Evolutionary conservation across 35 echinoderm and acorn worm genomes (phyloP).

Genomic region (Eucidaris tribuloides): DNA sequence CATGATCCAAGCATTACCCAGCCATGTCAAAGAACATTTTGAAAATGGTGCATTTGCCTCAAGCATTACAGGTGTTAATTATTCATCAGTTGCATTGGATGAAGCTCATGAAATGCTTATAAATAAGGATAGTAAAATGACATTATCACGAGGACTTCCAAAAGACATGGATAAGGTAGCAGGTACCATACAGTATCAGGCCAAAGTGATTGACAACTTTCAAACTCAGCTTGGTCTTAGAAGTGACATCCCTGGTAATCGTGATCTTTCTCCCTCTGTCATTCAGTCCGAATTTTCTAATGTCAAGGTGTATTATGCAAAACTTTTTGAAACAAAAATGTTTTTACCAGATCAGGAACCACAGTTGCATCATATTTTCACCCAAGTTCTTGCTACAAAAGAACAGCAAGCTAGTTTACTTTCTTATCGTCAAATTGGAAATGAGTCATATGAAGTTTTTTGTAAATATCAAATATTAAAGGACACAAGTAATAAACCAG

Average conservation of each 20-base stretch:
- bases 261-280: conserved; percentile 30
- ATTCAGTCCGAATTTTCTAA: conserved; percentile 41
- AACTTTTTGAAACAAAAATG: not conserved
- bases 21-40: conserved; percentile 37
- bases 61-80: conserved; percentile 38
- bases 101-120: conserved; percentile 73
- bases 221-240: not conserved
- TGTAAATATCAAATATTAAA: conserved; percentile 39
- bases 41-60: conserved; percentile 56
- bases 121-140: conserved; percentile 53
- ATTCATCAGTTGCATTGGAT: conserved; percentile 46
- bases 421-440: conserved; percentile 35
- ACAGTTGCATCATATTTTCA: conserved; percentile 30
- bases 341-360: not conserved
- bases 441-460: conserved; percentile 5
- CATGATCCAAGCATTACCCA: conserved; percentile 31
- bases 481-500: conserved; percentile 6
- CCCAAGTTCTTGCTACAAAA: not conserved
- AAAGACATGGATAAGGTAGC: conserved; percentile 17
- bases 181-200: conserved; percentile 38
- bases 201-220: conserved; percentile 28
- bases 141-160: conserved; percentile 7
- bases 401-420: conserved; percentile 33
- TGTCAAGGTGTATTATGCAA: conserved; percentile 6
- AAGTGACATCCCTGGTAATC: not conserved